Conservation (phyloP, 2,113 vertebrate species). For the Entomyzon cyanotis region DNA sequence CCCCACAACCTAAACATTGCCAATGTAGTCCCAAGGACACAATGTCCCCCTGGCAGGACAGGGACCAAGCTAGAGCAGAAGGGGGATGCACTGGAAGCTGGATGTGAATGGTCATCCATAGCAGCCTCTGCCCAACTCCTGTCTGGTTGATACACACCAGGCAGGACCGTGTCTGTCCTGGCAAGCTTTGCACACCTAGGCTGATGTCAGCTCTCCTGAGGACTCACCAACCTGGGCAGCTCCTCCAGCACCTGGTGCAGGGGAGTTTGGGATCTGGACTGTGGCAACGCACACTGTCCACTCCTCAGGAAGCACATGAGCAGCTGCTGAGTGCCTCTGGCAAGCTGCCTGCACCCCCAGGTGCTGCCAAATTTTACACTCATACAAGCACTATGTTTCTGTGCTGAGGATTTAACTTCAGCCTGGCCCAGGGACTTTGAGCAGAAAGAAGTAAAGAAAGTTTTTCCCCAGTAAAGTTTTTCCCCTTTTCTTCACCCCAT, state of each 20-base stretch:
- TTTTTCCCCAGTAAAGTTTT: too few species aligned
- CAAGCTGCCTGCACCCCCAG: rapidly evolving
- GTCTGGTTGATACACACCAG: neutral
- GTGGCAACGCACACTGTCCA: rapidly evolving
- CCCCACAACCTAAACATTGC: neutral
- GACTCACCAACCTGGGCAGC: neutral
- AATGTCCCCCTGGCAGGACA: neutral
- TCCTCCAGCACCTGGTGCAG: neutral
- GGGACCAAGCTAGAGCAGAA: neutral
- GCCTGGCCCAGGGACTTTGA: neutral
- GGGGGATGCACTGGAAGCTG: rapidly evolving
- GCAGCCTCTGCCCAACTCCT: neutral
- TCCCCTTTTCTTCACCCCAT: too few species aligned
- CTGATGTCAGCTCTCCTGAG: neutral
- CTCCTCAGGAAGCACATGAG: neutral
- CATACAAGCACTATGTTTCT: neutral
- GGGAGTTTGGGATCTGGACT: neutral
- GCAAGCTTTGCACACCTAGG: neutral
- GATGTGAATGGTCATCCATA: neutral
- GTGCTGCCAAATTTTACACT: neutral
- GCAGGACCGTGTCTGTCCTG: neutral
- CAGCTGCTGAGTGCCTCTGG: rapidly evolving
- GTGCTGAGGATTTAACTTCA: neutral
- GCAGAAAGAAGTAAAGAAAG: neutral
- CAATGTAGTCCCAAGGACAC: neutral